Percentiles rank a stretch among this genome's conserved stretches.
Evolutionary conservation across 2,113 vertebrate genomes (phyloP).

Genomic region (Rafetus swinhoei): DNA sequence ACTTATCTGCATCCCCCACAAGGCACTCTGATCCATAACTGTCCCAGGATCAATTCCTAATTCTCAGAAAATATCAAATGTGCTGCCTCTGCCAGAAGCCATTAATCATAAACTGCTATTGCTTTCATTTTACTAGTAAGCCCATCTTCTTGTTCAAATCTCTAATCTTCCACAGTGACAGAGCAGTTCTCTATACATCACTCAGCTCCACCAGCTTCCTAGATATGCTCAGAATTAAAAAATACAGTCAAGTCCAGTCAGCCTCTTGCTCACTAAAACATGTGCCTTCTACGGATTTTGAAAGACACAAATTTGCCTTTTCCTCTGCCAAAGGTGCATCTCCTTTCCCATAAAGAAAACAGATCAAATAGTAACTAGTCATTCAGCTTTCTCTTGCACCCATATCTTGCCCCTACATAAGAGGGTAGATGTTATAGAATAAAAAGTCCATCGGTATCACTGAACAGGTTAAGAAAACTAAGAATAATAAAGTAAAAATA

Average conservation of each 20-base stretch:
- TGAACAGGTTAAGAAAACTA: background rate
- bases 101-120: constrained; percentile 64
- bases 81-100: constrained; percentile 45
- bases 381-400: constrained; percentile 51
- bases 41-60: constrained; percentile 46
- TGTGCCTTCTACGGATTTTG: constrained; percentile 47
- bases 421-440: constrained; percentile 28
- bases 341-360: constrained; percentile 42
- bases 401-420: constrained; percentile 11
- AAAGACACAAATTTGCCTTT: constrained; percentile 62
- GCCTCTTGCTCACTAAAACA: constrained; percentile 57
- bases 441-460: constrained; percentile 11
- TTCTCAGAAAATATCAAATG: constrained; percentile 54
- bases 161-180: constrained; percentile 70
- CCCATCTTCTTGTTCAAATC: constrained; percentile 65
- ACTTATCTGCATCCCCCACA: background rate
- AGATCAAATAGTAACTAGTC: constrained; percentile 50
- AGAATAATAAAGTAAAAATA: constrained; percentile 30
- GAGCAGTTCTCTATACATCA: constrained; percentile 71
- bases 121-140: constrained; percentile 64
- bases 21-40: constrained; percentile 15
- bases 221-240: constrained; percentile 61
- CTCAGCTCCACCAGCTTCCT: constrained; percentile 56
- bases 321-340: constrained; percentile 27
- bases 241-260: constrained; percentile 62